phyloP scores from a whole-genome alignment of 2,113 vertebrate genomes.

The Corapipo altera region DNA sequence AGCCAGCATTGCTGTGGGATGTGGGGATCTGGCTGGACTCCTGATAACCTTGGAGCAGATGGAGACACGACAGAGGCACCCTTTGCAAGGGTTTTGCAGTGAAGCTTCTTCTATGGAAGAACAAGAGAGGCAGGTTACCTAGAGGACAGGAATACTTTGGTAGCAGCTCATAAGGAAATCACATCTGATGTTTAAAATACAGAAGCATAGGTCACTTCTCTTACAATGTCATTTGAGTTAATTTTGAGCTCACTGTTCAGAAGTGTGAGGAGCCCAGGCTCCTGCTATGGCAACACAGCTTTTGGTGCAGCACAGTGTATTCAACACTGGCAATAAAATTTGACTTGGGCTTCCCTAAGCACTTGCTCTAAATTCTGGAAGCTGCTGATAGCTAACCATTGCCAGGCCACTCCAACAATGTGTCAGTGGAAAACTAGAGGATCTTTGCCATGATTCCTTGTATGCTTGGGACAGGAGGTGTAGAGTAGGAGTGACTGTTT shows the following conservation, averaged over 20 bases:
- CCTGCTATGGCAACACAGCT: neutral
- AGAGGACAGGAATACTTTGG: neutral
- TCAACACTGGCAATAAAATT: neutral
- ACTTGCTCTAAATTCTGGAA: neutral
- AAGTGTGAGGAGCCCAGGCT: neutral
- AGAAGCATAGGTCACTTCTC: neutral
- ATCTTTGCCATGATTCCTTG: neutral
- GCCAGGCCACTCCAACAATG: neutral
- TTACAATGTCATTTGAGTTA: neutral
- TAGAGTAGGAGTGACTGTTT: neutral
- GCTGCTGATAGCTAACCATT: neutral
- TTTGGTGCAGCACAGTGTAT: neutral
- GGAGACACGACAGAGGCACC: neutral
- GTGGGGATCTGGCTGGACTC: neutral
- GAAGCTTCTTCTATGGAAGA: neutral
- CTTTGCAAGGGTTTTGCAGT: neutral
- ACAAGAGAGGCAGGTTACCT: neutral
- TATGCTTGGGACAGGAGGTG: neutral
- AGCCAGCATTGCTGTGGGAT: neutral
- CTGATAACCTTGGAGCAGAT: neutral
- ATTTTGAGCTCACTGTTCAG: neutral
- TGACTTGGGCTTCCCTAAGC: neutral
- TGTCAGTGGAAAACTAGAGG: neutral
- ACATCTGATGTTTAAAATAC: neutral
- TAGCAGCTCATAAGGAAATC: neutral